phyloP scores from a whole-genome alignment of 1,140 invertebrate genomes.

The Calephelis virginiensis region DNA sequence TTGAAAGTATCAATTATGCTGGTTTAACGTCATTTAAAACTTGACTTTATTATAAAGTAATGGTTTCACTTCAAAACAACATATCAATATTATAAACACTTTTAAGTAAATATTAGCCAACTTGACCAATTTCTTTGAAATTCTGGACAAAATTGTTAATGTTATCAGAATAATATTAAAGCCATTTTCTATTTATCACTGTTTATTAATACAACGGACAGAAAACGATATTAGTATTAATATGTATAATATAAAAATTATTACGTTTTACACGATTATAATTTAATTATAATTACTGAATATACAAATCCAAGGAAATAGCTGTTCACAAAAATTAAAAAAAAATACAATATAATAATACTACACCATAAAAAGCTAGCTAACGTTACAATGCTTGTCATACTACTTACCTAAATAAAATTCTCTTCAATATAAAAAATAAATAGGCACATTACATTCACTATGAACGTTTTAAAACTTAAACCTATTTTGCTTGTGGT shows the following conservation, averaged over 20 bases:
- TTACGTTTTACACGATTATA: slow-evolving; percentile 2
- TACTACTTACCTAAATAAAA: slow-evolving; percentile 54
- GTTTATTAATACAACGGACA: slow-evolving; percentile 8
- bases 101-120: no score
- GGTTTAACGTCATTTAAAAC: no score
- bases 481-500: slow-evolving; percentile 46
- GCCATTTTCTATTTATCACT: not conserved
- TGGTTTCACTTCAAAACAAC: no score
- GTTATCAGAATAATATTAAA: not conserved
- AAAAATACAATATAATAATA: not conserved
- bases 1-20: no score
- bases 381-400: slow-evolving; percentile 20
- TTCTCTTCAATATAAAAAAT: slow-evolving; percentile 59
- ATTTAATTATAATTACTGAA: slow-evolving; percentile 2
- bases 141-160: no score
- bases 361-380: slow-evolving; percentile 16
- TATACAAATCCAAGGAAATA: not conserved
- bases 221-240: not conserved
- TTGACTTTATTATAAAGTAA: no score
- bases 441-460: slow-evolving; percentile 73
- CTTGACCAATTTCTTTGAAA: no score
- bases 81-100: no score
- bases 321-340: not conserved
- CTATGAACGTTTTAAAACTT: slow-evolving; percentile 56
- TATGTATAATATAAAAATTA: slow-evolving; percentile 25